Base-by-base conservation (phyloP, 2,888 invertebrate species). In the Bembecia ichneumoniformis region DNA sequence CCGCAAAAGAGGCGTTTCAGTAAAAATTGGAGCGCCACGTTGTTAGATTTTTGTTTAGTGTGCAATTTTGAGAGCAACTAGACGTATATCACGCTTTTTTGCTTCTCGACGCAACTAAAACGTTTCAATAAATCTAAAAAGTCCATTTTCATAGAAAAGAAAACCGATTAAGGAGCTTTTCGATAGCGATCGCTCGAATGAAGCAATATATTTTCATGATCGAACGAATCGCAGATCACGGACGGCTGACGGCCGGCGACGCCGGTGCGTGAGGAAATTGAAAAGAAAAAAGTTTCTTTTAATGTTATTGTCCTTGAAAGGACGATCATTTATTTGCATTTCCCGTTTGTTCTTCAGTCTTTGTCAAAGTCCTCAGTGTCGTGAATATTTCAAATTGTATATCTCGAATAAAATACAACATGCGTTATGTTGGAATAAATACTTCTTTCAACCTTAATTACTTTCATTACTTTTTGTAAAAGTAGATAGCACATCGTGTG, bases 131-230 rank as follows among this genome's bases (percentile, higher is more conserved):
- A 86, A 86, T 84, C 82, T 79, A 64, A 79, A 28, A 79, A 84
- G 83, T 82, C 83, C 70, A 82, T 86, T 84, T 84, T 84, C 81
- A 82, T 86, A 82, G 82, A 83, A 82, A 84, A 82, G 83, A 84
- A 86, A 87, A 83, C 77, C 84, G 86, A 86, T 87, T 86, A 86
- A 84, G 82, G 79, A 77, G 84, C 79, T 82, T 82, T 81, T 64
- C 77, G 86, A 86, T 86, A 84, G 80, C 72, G 79, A 86, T 87
- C 82, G 76, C 70, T 77, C 67, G 82, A 82, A 82, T 79, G 78
- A 81, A 84, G 82, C 86, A 77, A 84, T 86, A 87, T 83, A 86
- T 87, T 87, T 82, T 86, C 86, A 83, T 84, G 84, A 86, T 84
- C 81, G 82, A 84, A 62, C 74, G 79, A 73, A 75, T 80, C 76